Evolutionary conservation across 2,888 invertebrate genomes (phyloP), one percentile per base, ranked within the genome.

Genomic region (Azorinus chamasolen): DNA sequence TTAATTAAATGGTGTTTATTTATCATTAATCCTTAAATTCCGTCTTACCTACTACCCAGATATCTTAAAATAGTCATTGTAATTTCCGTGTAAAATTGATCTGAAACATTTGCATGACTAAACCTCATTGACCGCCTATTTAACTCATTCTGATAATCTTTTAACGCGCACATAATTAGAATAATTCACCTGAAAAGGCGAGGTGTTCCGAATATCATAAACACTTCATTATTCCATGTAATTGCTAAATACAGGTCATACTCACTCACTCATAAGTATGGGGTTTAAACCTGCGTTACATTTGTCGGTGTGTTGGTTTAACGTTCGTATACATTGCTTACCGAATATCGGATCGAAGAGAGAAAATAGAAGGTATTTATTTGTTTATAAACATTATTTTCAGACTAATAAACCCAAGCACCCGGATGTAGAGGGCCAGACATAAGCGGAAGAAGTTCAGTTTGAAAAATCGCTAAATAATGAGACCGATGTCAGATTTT

Each of bases 381-480:
- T 45, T 37, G 27, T 61, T 70, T 57, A 77, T 80, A 73, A 80
- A 80, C 76, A 77, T 70, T 76, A 62, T 77, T 80, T 70, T 51
- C 32, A 57, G 46, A 64, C 66, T 65, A 57, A 73, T 77, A 73
- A 70, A 74, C 66, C 55, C 37, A 64, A 62, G 73, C 63, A 61
- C 57, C 70, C 62, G 45, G 48, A 45, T 63, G 61, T 64, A 72
- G 46, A 57, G 50, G 69, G 24, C 64, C 72, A 72, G 78, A 69
- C 72, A 55, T 48, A 66, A 70, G 55, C 68, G 57, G 69, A 76
- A 69, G 66, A 79, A 76, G 79, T 72, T 80, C 81, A 72, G 78
- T 85, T 84, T 87, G 87, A 86, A 84, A 86, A 87, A 87, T 87
- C 68, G 79, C 81, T 68, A 84, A 85, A 84, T 84, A 83, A 87